Conservation (phyloP, 2,797 vertebrate species). For the Scolopax bukidnonensis region DNA sequence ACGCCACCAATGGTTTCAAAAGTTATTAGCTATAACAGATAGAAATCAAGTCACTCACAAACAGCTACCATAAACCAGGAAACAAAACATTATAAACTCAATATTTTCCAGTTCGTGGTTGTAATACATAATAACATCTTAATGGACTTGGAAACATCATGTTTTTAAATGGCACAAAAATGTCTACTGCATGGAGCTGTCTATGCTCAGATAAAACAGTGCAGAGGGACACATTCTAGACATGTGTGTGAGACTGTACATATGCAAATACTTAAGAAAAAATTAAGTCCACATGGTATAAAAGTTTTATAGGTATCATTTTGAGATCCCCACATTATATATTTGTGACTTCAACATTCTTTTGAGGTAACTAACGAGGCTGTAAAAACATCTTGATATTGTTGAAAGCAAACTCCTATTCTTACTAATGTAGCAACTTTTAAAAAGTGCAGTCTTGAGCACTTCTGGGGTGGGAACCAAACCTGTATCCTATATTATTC, state of each 20-base stretch:
- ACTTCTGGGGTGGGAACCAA: not conserved
- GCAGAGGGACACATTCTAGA: not conserved
- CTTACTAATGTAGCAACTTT: not conserved
- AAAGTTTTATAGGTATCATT: not conserved
- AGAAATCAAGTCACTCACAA: not conserved
- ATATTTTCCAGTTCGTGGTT: not conserved
- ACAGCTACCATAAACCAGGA: not conserved
- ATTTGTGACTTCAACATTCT: not conserved
- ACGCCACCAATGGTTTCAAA: not conserved
- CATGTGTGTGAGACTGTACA: not conserved
- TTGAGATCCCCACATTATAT: not conserved
- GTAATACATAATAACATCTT: not conserved
- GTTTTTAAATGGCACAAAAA: not conserved
- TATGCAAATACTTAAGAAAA: not conserved
- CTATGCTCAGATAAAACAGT: not conserved
- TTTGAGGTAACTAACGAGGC: conserved; percentile 2
- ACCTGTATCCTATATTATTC: not conserved
- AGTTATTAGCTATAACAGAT: not conserved
- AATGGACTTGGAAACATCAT: not conserved
- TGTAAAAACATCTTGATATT: conserved; percentile 30
- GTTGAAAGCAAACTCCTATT: not conserved
- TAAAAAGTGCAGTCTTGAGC: not conserved
- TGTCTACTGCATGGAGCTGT: not conserved
- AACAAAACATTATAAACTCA: not conserved
- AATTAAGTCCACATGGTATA: not conserved